phyloP scores from a whole-genome alignment of 2,888 invertebrate genomes.

The Spisula solida region DNA sequence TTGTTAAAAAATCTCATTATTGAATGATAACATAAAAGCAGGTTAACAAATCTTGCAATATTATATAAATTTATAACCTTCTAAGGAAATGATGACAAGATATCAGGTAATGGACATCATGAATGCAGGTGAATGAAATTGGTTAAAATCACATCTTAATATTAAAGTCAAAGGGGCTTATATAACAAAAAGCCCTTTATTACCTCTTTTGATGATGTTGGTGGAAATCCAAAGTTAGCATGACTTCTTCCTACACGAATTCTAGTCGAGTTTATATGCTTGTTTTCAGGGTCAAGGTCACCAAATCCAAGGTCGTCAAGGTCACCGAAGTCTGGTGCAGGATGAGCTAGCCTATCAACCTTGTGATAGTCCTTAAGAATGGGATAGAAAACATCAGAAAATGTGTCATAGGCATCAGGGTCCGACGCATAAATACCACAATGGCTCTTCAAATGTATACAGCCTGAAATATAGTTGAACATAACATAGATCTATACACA shows the following conservation, averaged over 20 bases:
- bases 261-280: conserved; percentile 91
- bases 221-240: conserved; percentile 86
- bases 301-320: conserved; percentile 92
- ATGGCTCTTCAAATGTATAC: conserved; percentile 98
- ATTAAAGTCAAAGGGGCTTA: too few species aligned
- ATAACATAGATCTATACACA: too few species aligned
- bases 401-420: conserved; percentile 81
- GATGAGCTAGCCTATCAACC: conserved; percentile 90
- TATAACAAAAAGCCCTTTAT: background rate
- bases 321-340: conserved; percentile 95
- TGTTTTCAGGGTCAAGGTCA: conserved; percentile 94
- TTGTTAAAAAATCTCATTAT: too few species aligned
- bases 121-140: too few species aligned
- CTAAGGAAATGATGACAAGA: too few species aligned
- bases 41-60: too few species aligned
- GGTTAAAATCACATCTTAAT: too few species aligned
- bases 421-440: conserved; percentile 83
- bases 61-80: too few species aligned
- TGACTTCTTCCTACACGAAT: conserved; percentile 84
- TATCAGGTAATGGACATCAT: too few species aligned
- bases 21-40: too few species aligned
- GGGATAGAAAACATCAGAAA: conserved; percentile 79
- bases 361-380: conserved; percentile 88
- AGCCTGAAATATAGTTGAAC: conserved; percentile 89
- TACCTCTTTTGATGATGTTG: conserved; percentile 92